Evolutionary conservation across 2,888 invertebrate species (phyloP), one percentile per base, ranked within the genome.

Genomic region (Philonicus albiceps): DNA sequence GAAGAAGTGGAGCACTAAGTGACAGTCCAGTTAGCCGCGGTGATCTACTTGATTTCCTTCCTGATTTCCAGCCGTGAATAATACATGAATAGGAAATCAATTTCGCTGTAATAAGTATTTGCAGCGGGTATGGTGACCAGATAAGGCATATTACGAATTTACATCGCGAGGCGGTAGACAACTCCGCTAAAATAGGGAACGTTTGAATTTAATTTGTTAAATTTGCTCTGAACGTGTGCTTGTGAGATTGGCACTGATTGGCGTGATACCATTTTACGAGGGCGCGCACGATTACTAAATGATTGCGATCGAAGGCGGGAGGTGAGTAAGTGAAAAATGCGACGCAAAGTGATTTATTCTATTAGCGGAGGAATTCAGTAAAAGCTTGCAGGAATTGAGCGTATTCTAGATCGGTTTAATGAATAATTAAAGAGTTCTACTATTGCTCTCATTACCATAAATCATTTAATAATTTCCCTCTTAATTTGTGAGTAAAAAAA

Each of bases 81-180:
- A 81, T 55, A 30, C 81, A 81, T 81, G 81, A 81, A 81, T 81
- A 81, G 81, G 81, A 81, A 81, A 81, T 81, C 81, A 81, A 81
- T 81, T 81, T 81, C 55, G 55, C 64, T 64, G 81, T 81, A 53
- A 55, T 64, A 81, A 64, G 53, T 80, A 27, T 30, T 16, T 11
- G 30, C 16, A 13, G 81, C 74, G 13, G 30, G 81, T 55, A n/a
- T 34, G 37, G 19, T 49, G 34, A 37, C 81, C 64, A 34, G 64
- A 34, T 22, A 81, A 81, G 49, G 49, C 37, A 5, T 81, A 31
- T 78, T 78, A 78, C 49, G 78, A 49, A 53, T 49, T 49, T 55
- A 34, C 81, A 55, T 81, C 81, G 55, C 8, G 81, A 64, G 64
- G 34, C 34, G n/a, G 73, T 8, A 34, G 1, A 22, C 64, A 8